phyloP scores from a whole-genome alignment of 2,888 invertebrate genomes.

The Rhabditoides inermis region DNA sequence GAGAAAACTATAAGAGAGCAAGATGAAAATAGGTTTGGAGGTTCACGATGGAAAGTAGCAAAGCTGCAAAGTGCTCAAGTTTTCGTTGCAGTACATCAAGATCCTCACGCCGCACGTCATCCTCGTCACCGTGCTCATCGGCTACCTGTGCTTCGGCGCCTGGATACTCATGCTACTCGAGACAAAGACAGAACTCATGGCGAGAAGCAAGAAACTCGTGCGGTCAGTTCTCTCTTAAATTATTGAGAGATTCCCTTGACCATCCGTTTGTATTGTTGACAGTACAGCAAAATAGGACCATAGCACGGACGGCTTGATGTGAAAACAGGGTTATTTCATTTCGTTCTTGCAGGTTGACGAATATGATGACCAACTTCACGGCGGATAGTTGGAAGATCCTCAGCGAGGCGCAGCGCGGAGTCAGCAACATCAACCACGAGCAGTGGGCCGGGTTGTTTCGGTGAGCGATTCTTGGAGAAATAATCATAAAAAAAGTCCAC shows the following conservation, averaged over 20 bases:
- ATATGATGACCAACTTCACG: constrained; percentile 49
- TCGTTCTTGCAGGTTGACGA: constrained; percentile 30
- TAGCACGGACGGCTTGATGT: neutral
- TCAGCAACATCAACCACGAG: constrained; percentile 30
- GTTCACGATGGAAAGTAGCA: neutral
- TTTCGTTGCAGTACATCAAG: constrained; percentile 49
- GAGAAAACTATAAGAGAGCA: too few species aligned
- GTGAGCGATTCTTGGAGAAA: constrained; percentile 8
- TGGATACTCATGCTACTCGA: constrained; percentile 51
- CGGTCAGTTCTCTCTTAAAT: constrained; percentile 11
- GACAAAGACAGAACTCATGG: constrained; percentile 44
- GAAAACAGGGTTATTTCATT: neutral
- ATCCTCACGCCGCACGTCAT: constrained; percentile 51
- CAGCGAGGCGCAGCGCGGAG: constrained; percentile 43
- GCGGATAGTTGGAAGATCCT: constrained; percentile 44
- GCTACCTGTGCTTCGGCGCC: constrained; percentile 50
- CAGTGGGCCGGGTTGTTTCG: constrained; percentile 42
- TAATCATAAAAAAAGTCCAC: too few species aligned
- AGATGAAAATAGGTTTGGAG: neutral
- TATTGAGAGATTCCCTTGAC: neutral
- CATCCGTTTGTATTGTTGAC: neutral
- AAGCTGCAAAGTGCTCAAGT: neutral
- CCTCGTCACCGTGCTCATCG: constrained; percentile 49
- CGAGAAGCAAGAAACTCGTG: constrained; percentile 31
- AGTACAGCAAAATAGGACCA: neutral